Conservation (phyloP, 1,140 invertebrate genomes). For the Drosophila lowei region DNA sequence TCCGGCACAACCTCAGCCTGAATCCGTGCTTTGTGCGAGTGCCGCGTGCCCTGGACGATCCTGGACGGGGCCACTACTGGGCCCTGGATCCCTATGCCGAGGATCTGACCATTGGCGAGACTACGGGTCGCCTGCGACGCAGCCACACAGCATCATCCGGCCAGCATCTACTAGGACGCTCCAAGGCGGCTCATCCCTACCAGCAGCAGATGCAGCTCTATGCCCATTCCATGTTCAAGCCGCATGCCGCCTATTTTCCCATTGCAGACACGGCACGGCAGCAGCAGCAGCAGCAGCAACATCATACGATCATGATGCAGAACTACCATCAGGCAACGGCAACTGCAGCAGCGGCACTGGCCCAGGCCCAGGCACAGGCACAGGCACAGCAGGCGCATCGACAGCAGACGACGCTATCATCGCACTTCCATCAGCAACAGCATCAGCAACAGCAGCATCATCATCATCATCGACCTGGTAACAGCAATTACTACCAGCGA, state of each 20-base stretch:
- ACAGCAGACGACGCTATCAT: conserved; percentile 21
- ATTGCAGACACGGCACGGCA: conserved; percentile 8
- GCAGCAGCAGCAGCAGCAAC: neutral
- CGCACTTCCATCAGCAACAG: conserved; percentile 41
- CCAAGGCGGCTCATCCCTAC: conserved; percentile 45
- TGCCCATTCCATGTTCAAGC: conserved; percentile 39
- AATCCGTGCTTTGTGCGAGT: conserved; percentile 73
- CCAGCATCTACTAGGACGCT: conserved; percentile 18
- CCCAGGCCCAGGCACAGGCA: neutral
- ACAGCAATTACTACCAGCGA: conserved; percentile 31
- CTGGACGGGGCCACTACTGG: conserved; percentile 78
- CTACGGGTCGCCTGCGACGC: conserved; percentile 63
- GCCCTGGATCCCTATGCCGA: conserved; percentile 69
- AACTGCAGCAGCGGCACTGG: conserved; percentile 17
- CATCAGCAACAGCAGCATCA: conserved; percentile 39
- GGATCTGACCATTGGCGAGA: conserved; percentile 73
- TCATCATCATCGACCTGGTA: conserved; percentile 3
- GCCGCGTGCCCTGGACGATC: conserved; percentile 69
- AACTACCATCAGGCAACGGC: conserved; percentile 40
- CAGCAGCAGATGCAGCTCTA: conserved; percentile 44
- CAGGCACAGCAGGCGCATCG: conserved; percentile 8
- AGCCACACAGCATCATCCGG: conserved; percentile 9
- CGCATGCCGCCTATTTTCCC: conserved; percentile 59
- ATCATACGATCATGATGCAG: conserved; percentile 36
- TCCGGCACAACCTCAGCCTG: conserved; percentile 92